These are phyloP conservation scores for Leuctra nigra DNA, from an alignment of 2,888 invertebrate species.

Conservation along the genomic window DNA sequence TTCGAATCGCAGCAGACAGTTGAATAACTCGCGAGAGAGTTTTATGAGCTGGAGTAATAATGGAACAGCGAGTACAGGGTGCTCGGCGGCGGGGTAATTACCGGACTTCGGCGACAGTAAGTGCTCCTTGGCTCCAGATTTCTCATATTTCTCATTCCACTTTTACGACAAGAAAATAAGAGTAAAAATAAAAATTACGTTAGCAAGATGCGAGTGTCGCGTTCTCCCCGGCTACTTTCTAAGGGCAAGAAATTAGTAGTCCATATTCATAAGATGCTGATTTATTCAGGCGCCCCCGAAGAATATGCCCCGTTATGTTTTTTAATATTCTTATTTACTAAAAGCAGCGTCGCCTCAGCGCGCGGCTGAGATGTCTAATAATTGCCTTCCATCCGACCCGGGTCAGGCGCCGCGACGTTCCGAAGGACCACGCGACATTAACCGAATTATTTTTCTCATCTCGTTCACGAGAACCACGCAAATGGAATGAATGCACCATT, in stretches of 20 bases:
- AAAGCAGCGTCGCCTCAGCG: not conserved
- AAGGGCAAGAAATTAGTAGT: slow-evolving; percentile 10
- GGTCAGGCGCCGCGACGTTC: not conserved
- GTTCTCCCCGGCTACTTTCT: not conserved
- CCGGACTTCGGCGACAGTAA: too few species aligned
- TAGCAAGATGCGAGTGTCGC: not conserved
- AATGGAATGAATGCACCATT: slow-evolving; percentile 14
- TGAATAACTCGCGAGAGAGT: slow-evolving; percentile 8
- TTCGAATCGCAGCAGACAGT: slow-evolving; percentile 2
- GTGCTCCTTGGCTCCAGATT: not conserved
- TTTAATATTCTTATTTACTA: slow-evolving; percentile 18
- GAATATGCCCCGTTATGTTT: slow-evolving; percentile 16
- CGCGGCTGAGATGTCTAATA: too few species aligned
- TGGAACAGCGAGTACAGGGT: slow-evolving; percentile 1
- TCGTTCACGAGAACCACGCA: not conserved
- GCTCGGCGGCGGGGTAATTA: not conserved
- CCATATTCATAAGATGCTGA: slow-evolving; percentile 14
- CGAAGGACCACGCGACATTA: not conserved
- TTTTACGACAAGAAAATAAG: not conserved
- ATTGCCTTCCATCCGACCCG: too few species aligned
- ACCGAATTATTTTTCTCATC: not conserved
- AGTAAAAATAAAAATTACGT: not conserved
- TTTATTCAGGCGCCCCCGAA: slow-evolving; percentile 15
- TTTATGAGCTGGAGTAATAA: not conserved
- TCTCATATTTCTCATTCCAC: not conserved